These are phyloP conservation scores for Anthrax anthrax DNA, from an alignment of 2,888 invertebrate species.

Conservation along the genomic window DNA sequence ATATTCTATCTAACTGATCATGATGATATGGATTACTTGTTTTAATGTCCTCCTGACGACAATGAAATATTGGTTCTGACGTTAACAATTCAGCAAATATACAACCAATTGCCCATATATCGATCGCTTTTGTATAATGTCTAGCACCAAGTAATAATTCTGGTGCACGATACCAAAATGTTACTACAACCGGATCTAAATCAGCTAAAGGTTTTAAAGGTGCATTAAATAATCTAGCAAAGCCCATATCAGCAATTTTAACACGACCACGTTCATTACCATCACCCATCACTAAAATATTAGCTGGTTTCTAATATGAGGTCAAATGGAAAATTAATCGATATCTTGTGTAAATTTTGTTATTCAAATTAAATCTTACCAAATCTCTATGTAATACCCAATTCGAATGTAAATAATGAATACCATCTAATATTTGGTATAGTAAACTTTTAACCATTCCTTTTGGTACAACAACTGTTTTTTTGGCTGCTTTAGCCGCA, in stretches of 20 bases:
- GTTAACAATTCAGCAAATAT: slow-evolving; percentile 98
- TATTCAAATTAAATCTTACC: slow-evolving; percentile 38
- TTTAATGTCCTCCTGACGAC: slow-evolving; percentile 98
- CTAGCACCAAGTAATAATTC: slow-evolving; percentile 86
- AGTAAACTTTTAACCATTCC: slow-evolving; percentile 96
- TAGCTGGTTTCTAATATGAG: slow-evolving; percentile 92
- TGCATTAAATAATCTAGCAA: slow-evolving; percentile 93
- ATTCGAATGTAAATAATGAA: slow-evolving; percentile 96
- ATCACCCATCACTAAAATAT: slow-evolving; percentile 98
- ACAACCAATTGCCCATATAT: slow-evolving; percentile 98
- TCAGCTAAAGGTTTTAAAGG: slow-evolving; percentile 95
- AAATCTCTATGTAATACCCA: slow-evolving; percentile 98
- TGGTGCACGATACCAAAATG: slow-evolving; percentile 99
- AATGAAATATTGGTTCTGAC: slow-evolving; percentile 98
- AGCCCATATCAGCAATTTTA: slow-evolving; percentile 99
- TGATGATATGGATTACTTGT: slow-evolving; percentile 99
- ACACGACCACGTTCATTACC: slow-evolving; percentile 92
- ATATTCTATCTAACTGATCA: slow-evolving; percentile 95
- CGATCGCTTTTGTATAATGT: slow-evolving; percentile 96
- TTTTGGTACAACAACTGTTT: slow-evolving; percentile 88
- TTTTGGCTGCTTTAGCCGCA: slow-evolving; percentile 94
- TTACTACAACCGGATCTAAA: slow-evolving; percentile 97
- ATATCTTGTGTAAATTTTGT: neutral
- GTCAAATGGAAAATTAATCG: slow-evolving; percentile 3
- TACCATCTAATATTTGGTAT: slow-evolving; percentile 96